Base-by-base conservation (phyloP, 2,113 vertebrate species). In the Mixornis gularis region DNA sequence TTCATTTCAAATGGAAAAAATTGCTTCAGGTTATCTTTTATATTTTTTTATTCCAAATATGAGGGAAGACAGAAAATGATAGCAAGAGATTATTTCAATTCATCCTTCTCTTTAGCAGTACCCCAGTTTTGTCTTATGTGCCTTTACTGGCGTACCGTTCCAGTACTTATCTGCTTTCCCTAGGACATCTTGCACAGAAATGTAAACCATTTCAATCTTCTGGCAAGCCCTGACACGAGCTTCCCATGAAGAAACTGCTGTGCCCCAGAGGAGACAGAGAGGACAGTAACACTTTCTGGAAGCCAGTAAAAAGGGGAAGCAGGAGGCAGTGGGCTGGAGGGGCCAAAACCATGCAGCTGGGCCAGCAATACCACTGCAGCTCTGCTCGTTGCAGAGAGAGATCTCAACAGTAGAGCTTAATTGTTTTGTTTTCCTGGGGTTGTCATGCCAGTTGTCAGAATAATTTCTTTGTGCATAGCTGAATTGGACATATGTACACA, bases 391-490 rank as follows among this genome's bases (percentile, higher is more conserved):
- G 6, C 0, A 0, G 55, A 72, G 27, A 48, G 15, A 62, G 15
- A 84, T 66, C 51, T 38, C 30, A 80, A 79, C 8, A 48, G 32
- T 11, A 72, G 64, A 74, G 76, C 34, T 43, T 79, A 86, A 90
- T 71, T 58, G 36, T 82, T 76, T 74, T 91, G 53, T 94, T 89
- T 88, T 91, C 46, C 87, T 82, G 66, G 46, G 34, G 27, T 77
- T 92, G 59, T 82, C 72, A 81, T 89, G 83, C 49, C 60, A 40
- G 38, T 80, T 90, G 89, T 94, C 85, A 93, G 62, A 87, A 86
- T 74, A 84, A 93, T 77, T 51, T 48, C 48, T 93, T 63, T 85
- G 15, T 85, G 84, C 70, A 36, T 56, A 41, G 78, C 43, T 95
- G 68, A 87, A 72, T 77, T 58, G 48, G 80, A 79, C 24, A 30